Base-by-base conservation (phyloP, 2,113 vertebrate genomes). In the Puffinus mauretanicus region DNA sequence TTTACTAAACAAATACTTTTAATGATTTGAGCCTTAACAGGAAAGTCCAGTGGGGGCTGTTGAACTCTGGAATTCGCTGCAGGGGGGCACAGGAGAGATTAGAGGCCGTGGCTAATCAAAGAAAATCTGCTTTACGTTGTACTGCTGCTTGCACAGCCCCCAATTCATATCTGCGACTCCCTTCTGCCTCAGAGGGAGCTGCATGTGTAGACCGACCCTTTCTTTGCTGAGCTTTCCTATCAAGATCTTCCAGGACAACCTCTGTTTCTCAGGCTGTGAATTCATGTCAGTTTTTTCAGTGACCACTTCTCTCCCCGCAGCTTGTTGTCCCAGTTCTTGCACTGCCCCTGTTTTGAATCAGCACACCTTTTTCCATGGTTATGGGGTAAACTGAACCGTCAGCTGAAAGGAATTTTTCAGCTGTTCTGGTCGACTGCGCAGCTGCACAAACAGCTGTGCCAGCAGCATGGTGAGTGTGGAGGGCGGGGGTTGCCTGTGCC, bases 41-140 rank as follows among this genome's bases (percentile, higher is more conserved):
- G 94, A 91, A 96, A 93, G 96, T 94, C 95, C 95, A 93, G 87
- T 61, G 94, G 95, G 58, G 91, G 85, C 95, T 96, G 60, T 95
- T 97, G 97, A 94, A 96, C 97, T 96, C 95, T 97, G 95, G 97
- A 97, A 97, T 97, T 97, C 92, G 75, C 96, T 97, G 95, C 91
- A 96, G 96, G 95, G 96, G 87, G 93, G 87, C 96, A 88, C 10
- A 66, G 84, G 82, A 94, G 95, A 96, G 97, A 97, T 97, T 96
- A 97, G 81, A 94, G 84, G 75, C 89, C 94, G 70, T 6, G 75
- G 89, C 66, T 96, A 95, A 97, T 95, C 95, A 94, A 95, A 96
- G 93, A 44, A 96, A 94, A 97, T 96, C 96, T 96, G 84, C 93
- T 96, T 90, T 89, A 82, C 71, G 7, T 86, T 83, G 87, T 55